phyloP scores from a whole-genome alignment of 2,797 vertebrate species.

The Gadopsis marmoratus region DNA sequence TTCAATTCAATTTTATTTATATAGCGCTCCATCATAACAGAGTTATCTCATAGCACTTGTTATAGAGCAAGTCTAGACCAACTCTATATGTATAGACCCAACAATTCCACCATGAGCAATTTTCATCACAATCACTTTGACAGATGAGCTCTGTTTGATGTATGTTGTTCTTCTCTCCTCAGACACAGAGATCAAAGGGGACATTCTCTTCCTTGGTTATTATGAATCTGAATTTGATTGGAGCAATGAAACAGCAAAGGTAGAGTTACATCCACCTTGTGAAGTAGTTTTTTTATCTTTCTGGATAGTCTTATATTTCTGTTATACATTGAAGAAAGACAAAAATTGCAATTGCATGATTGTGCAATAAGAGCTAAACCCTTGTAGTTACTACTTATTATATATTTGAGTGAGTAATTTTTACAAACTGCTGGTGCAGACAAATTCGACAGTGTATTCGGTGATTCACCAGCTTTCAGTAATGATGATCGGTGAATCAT shows the following conservation, averaged over 20 bases:
- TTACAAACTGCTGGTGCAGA: too few relatives aligned
- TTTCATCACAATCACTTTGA: not conserved
- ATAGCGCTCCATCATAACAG: too few relatives aligned
- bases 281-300: not conserved
- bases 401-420: too few relatives aligned
- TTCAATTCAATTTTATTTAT: too few relatives aligned
- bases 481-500: too few relatives aligned
- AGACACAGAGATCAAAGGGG: constrained; percentile 96
- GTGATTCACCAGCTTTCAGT: too few relatives aligned
- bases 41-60: too few relatives aligned
- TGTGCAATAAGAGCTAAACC: not conserved
- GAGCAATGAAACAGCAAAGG: constrained; percentile 94
- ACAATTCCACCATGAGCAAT: not conserved
- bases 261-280: constrained; percentile 57
- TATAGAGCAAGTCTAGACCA: too few relatives aligned
- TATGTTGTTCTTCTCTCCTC: constrained; percentile 37
- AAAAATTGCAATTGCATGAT: not conserved
- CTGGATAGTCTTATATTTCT: not conserved
- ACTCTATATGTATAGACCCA: too few relatives aligned
- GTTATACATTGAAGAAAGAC: not conserved
- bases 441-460: too few relatives aligned
- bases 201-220: constrained; percentile 92
- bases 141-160: constrained; percentile 8
- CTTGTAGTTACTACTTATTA: not conserved
- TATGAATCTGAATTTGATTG: constrained; percentile 95